A percentile compares a stretch with the other conserved stretches of the same genome.
phyloP scores from a whole-genome alignment of 2,113 vertebrate species.

The Cebus imitator region DNA sequence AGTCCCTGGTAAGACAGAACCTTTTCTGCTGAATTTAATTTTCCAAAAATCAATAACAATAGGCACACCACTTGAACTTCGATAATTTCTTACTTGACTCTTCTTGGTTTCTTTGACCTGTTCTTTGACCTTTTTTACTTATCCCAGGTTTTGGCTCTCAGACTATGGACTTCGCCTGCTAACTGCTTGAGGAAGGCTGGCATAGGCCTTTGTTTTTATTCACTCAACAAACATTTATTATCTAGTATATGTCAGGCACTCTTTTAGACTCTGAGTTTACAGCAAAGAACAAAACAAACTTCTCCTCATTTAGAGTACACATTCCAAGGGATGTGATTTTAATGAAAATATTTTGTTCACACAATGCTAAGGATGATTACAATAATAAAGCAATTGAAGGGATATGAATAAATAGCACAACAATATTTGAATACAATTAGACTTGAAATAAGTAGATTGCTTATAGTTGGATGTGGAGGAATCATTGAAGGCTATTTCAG shows the following conservation, averaged over 20 bases:
- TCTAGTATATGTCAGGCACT: background rate
- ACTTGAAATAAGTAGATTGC: background rate
- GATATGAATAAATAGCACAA: background rate
- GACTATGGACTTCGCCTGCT: background rate
- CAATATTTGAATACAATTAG: background rate
- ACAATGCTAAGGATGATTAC: background rate
- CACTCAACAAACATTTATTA: background rate
- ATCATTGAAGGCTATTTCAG: background rate
- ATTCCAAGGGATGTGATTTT: background rate
- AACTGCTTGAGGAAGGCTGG: background rate
- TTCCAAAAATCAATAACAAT: background rate
- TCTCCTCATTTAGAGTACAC: background rate
- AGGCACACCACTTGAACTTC: background rate
- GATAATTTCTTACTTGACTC: conserved; percentile 3
- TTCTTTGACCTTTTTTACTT: background rate
- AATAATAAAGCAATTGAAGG: conserved; percentile 3
- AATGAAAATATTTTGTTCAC: conserved; percentile 4
- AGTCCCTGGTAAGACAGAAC: background rate
- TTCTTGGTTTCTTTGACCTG: background rate
- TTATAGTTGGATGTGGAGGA: background rate
- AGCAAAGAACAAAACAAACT: conserved; percentile 9
- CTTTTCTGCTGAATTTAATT: conserved; percentile 39
- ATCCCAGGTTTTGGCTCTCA: background rate
- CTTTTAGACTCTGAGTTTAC: background rate
- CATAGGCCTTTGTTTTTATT: background rate